These are phyloP conservation scores for Tryphoninae sp. DNA, from an alignment of 2,888 invertebrate species.

Conservation along the genomic window DNA sequence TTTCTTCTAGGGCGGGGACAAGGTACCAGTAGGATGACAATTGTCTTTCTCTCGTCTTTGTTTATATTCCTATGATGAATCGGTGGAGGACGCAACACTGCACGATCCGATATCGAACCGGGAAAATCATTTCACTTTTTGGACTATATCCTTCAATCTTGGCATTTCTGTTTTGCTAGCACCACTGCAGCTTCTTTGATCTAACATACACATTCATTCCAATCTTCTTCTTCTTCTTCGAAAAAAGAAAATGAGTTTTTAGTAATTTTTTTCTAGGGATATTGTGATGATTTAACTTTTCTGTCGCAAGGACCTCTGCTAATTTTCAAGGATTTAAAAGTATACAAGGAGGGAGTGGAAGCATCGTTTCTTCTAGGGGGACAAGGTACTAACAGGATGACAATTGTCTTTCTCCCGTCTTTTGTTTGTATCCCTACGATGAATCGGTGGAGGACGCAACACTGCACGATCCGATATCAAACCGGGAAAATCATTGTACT, in stretches of 20 bases:
- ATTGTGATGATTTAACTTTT: slow-evolving; percentile 2
- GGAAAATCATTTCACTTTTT: no score
- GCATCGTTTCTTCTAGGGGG: not conserved
- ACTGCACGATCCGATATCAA: no score
- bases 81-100: slow-evolving; percentile 6
- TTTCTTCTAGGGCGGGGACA: not conserved
- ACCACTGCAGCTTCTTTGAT: not conserved
- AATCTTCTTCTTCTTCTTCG: not conserved
- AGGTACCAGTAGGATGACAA: slow-evolving; percentile 49
- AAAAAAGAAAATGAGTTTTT: slow-evolving; percentile 20
- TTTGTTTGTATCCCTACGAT: slow-evolving; percentile 36
- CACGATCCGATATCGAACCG: no score
- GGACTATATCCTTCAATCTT: not conserved
- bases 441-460: slow-evolving; percentile 25
- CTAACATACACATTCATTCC: not conserved
- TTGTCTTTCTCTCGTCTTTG: slow-evolving; percentile 38
- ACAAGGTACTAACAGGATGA: slow-evolving; percentile 38
- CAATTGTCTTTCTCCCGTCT: slow-evolving; percentile 36
- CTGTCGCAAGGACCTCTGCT: slow-evolving; percentile 18
- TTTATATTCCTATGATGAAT: slow-evolving; percentile 17
- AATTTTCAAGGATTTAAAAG: slow-evolving; percentile 28
- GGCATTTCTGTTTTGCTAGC: not conserved
- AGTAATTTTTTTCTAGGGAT: not conserved
- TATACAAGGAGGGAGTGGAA: slow-evolving; percentile 35
- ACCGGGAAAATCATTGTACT: no score